phyloP scores from a whole-genome alignment of 2,113 vertebrate species.

The Globicephala melas region DNA sequence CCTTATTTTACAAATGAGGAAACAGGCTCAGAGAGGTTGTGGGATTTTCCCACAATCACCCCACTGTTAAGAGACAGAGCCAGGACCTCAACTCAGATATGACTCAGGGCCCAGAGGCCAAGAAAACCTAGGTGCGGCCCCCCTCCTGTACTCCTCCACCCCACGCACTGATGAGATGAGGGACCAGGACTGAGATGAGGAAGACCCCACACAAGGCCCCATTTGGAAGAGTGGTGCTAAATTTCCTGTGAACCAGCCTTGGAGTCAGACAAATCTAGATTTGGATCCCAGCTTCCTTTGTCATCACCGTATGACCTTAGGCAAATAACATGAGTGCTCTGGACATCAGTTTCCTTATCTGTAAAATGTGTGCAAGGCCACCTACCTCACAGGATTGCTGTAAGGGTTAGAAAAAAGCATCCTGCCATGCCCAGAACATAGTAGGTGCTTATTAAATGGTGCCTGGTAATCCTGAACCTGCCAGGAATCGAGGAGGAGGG shows the following conservation, averaged over 20 bases:
- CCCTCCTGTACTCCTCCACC: background rate
- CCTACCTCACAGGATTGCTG: background rate
- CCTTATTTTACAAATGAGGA: background rate
- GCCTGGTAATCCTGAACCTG: too few relatives aligned
- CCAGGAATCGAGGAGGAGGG: background rate
- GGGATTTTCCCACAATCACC: background rate
- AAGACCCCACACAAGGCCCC: background rate
- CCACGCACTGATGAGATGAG: background rate
- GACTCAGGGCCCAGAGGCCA: background rate
- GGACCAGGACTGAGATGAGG: background rate
- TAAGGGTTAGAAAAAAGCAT: background rate
- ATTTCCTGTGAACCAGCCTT: background rate
- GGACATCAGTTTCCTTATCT: background rate
- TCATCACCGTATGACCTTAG: background rate
- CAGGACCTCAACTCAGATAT: background rate
- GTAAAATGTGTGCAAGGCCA: background rate
- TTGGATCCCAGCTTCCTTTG: background rate
- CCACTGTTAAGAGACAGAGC: background rate
- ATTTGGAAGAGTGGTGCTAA: background rate
- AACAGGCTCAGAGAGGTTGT: background rate
- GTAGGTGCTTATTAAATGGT: background rate
- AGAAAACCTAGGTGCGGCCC: background rate
- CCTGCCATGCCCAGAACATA: background rate
- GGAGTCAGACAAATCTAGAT: background rate
- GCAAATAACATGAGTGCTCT: background rate